These are phyloP conservation scores for Catamblyrhynchus diadema DNA, from an alignment of 2,797 vertebrate genomes.

Conservation along the genomic window DNA sequence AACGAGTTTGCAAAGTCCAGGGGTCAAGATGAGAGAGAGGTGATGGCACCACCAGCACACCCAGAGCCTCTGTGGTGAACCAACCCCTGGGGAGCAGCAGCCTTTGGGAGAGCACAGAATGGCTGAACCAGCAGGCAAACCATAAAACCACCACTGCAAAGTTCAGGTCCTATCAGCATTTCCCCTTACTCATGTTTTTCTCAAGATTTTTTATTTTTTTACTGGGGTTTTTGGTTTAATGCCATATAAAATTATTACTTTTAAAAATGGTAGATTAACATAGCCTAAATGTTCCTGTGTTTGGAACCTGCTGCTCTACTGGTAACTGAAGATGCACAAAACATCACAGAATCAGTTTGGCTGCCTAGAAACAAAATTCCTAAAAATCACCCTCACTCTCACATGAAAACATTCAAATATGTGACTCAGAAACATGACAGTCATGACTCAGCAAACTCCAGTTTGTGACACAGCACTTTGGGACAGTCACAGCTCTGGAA, in stretches of 20 bases:
- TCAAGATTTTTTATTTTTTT: neutral
- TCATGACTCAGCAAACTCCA: neutral
- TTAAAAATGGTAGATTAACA: neutral
- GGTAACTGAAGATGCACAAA: neutral
- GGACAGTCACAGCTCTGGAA: neutral
- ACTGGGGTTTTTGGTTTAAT: neutral
- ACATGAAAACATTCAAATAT: neutral
- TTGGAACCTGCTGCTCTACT: neutral
- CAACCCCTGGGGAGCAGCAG: neutral
- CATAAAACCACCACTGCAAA: neutral
- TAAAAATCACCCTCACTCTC: neutral
- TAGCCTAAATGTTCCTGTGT: neutral
- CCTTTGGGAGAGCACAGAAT: neutral
- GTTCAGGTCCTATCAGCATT: neutral
- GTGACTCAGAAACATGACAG: neutral
- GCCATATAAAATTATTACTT: neutral
- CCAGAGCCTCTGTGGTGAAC: fast-evolving
- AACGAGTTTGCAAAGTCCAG: neutral
- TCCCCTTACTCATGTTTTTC: neutral
- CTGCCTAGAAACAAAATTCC: neutral
- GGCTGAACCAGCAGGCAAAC: neutral
- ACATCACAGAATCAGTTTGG: neutral
- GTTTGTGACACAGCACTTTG: neutral
- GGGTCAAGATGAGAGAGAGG: neutral
- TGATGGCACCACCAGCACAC: neutral